These are phyloP conservation scores for Caenorhabditis sulstoni DNA, from an alignment of 2,888 invertebrate genomes.

Conservation along the genomic window DNA sequence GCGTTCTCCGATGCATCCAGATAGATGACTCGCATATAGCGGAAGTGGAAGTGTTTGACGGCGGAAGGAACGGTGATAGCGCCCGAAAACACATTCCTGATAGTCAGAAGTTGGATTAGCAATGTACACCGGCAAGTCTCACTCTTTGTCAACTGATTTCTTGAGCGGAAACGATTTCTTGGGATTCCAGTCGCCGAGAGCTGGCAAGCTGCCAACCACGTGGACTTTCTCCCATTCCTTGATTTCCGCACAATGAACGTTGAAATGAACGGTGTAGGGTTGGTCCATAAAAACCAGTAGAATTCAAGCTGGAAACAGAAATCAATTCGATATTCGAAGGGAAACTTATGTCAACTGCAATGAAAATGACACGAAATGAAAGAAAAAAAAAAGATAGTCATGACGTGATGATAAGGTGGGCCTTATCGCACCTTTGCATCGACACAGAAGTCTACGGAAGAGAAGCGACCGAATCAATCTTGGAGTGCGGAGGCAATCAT, in stretches of 20 bases:
- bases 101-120: too few species aligned
- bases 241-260: constrained; percentile 61
- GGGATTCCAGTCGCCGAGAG: constrained; percentile 68
- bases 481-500: constrained; percentile 23
- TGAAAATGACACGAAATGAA: constrained; percentile 10
- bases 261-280: constrained; percentile 55
- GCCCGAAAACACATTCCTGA: constrained; percentile 46
- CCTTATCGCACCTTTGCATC: constrained; percentile 33
- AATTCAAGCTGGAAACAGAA: background rate
- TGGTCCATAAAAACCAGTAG: constrained; percentile 50
- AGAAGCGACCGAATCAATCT: constrained; percentile 17
- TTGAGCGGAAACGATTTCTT: constrained; percentile 48
- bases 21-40: constrained; percentile 45
- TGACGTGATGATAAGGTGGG: constrained; percentile 3
- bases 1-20: constrained; percentile 50
- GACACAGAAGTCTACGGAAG: constrained; percentile 19
- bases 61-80: constrained; percentile 27
- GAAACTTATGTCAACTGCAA: background rate
- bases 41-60: constrained; percentile 36
- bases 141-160: constrained; percentile 37
- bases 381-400: constrained; percentile 11
- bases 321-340: too few species aligned
- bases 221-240: constrained; percentile 66
- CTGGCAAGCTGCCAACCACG: constrained; percentile 65
- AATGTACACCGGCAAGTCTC: too few species aligned